These are phyloP conservation scores for Gymnothorax reevesii DNA, from an alignment of 2,797 vertebrate genomes.

Conservation along the genomic window DNA sequence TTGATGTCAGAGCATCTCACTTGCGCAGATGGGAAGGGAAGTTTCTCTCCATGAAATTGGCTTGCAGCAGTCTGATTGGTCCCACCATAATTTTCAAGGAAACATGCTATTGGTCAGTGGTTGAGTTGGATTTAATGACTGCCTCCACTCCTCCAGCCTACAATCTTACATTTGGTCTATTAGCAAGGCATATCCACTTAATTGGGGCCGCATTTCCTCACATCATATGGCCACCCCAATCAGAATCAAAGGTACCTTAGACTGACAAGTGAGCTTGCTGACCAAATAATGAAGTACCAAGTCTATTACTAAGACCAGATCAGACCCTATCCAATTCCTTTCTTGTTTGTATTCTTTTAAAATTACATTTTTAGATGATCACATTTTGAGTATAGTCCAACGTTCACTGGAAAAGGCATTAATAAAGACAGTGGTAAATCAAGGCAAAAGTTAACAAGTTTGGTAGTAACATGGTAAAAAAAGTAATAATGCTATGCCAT, in stretches of 20 bases:
- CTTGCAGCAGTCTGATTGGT: neutral
- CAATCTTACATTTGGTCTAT: neutral
- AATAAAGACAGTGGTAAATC: neutral
- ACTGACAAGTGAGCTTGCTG: neutral
- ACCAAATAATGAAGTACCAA: neutral
- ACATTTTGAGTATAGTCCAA: neutral
- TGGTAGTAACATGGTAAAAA: neutral
- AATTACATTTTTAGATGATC: neutral
- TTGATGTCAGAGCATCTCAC: neutral
- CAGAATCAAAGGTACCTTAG: too few species aligned
- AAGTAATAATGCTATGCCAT: neutral
- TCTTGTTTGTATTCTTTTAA: neutral
- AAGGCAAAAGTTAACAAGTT: neutral
- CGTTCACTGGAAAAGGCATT: neutral
- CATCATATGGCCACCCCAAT: neutral
- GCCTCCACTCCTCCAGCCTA: neutral
- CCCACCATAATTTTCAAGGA: neutral
- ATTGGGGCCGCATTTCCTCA: neutral
- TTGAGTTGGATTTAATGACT: neutral
- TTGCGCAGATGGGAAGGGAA: neutral
- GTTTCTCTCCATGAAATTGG: neutral
- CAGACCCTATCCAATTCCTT: neutral
- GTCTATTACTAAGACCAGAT: neutral
- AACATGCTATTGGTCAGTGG: neutral
- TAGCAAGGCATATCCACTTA: neutral